These are phyloP conservation scores for Pilophorus perplexus DNA, from an alignment of 2,888 invertebrate species.

Conservation along the genomic window DNA sequence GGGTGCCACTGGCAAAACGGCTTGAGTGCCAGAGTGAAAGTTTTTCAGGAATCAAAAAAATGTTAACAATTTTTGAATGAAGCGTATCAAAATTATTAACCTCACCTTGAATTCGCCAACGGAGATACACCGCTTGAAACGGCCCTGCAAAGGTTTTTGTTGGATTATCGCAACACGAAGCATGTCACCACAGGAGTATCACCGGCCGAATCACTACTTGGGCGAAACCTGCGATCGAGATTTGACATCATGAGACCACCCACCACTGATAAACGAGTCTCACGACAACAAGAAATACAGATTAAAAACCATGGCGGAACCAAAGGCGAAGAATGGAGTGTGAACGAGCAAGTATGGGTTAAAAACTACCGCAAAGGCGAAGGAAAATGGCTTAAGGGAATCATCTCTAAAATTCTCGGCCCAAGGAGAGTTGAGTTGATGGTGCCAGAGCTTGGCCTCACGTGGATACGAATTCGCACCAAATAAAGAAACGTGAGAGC, in stretches of 20 bases:
- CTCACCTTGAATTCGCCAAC: background rate
- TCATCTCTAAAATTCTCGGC: no score
- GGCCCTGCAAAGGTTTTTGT: background rate
- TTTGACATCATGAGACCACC: background rate
- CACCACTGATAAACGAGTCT: background rate
- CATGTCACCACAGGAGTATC: background rate
- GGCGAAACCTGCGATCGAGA: background rate
- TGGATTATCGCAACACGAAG: no score
- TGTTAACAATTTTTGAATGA: no score
- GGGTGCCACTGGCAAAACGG: no score
- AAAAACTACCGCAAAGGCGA: slow-evolving; percentile 5
- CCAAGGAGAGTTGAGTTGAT: no score
- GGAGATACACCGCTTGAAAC: background rate
- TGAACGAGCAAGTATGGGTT: background rate
- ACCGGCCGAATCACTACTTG: background rate
- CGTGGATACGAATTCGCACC: no score
- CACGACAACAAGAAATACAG: background rate
- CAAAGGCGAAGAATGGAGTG: background rate
- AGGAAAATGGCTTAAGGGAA: no score
- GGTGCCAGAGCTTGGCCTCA: no score
- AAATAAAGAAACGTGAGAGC: no score
- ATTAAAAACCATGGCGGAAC: slow-evolving; percentile 1
- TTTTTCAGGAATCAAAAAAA: no score
- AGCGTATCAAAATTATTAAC: no score
- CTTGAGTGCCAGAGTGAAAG: no score